Evolutionary conservation across 2,797 vertebrate genomes (phyloP).

Genomic region (Eurystomus glaucurus): DNA sequence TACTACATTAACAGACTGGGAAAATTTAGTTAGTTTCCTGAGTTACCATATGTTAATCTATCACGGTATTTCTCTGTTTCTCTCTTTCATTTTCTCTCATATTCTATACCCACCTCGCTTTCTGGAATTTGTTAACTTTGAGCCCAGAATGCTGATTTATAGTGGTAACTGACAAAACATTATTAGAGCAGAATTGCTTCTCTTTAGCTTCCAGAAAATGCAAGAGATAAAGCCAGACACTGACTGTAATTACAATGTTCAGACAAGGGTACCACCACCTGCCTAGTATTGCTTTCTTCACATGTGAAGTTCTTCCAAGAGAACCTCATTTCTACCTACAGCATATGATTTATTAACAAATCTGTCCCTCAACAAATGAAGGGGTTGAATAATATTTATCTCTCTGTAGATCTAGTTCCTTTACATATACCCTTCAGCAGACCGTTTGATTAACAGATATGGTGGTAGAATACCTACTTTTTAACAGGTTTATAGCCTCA

Average conservation of each 20-base stretch:
- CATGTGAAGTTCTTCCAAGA: background rate
- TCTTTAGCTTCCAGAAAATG: background rate
- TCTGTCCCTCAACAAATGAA: background rate
- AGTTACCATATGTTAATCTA: background rate
- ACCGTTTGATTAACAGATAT: background rate
- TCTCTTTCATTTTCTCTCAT: background rate
- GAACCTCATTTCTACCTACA: background rate
- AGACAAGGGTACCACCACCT: background rate
- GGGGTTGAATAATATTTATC: background rate
- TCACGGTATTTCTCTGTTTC: background rate
- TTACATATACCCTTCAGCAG: background rate
- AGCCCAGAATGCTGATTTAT: background rate
- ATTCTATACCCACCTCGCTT: background rate
- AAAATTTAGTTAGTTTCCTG: background rate
- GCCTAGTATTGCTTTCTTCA: background rate
- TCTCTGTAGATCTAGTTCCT: background rate
- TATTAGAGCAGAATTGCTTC: background rate
- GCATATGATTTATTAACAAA: background rate
- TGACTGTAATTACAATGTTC: background rate
- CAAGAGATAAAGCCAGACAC: background rate
- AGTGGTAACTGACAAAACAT: background rate
- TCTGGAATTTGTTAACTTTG: background rate
- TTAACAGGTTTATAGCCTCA: slow-evolving; percentile 18
- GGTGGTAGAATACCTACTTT: background rate
- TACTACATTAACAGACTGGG: background rate